Percentiles rank a stretch among this genome's conserved stretches.
These are phyloP conservation scores for Sebastes vulpes DNA, from an alignment of 2,797 vertebrate species.

Conservation along the genomic window DNA sequence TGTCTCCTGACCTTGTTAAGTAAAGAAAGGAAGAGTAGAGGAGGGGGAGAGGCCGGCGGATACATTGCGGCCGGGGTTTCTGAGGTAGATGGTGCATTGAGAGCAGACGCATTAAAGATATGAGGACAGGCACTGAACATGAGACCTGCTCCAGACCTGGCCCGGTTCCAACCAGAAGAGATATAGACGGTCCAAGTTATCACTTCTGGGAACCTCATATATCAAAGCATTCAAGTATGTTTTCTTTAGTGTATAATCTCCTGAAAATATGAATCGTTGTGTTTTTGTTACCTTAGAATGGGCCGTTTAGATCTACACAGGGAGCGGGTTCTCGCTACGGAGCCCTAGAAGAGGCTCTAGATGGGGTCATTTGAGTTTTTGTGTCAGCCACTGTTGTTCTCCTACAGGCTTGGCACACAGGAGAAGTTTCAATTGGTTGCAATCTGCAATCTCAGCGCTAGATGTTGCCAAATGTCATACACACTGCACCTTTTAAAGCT, in stretches of 20 bases:
- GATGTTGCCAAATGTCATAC: too few species aligned
- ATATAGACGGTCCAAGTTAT: constrained; percentile 9
- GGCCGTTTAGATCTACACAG: too few species aligned
- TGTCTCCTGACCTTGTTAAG: constrained; percentile 77
- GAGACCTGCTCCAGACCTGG: constrained; percentile 22
- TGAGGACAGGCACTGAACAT: constrained; percentile 48
- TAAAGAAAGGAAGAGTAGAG: constrained; percentile 58
- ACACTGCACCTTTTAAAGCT: too few species aligned
- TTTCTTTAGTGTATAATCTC: neutral
- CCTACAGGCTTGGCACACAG: too few species aligned
- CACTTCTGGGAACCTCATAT: neutral
- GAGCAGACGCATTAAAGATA: constrained; percentile 57
- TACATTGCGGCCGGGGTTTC: constrained; percentile 32
- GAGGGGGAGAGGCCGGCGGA: constrained; percentile 35
- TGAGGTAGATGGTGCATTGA: constrained; percentile 57
- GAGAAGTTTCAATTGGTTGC: too few species aligned
- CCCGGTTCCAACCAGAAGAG: neutral
- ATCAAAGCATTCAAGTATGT: neutral
- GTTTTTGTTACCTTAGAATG: too few species aligned
- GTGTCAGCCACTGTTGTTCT: too few species aligned
- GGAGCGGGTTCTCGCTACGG: too few species aligned
- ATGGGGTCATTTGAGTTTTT: too few species aligned
- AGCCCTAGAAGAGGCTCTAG: too few species aligned
- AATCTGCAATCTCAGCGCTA: too few species aligned
- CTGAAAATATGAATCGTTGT: neutral